Evolutionary conservation across 2,797 vertebrate genomes (phyloP).

Genomic region (Nannoperca australis): DNA sequence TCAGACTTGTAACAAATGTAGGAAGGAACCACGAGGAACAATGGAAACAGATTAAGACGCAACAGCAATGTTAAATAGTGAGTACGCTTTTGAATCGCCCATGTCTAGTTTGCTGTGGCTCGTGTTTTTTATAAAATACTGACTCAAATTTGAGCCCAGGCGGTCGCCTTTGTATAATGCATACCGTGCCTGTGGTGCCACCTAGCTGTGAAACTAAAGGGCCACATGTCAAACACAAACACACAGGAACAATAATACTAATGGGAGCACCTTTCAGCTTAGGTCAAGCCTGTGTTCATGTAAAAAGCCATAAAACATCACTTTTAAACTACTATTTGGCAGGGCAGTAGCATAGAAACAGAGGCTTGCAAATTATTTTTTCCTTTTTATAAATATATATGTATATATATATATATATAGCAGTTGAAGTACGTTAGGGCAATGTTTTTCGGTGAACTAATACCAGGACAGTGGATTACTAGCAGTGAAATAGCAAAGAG

Average conservation of each 20-base stretch:
- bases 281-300: constrained; percentile 8
- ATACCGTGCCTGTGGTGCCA: constrained; percentile 46
- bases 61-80: constrained; percentile 22
- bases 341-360: constrained; percentile 61
- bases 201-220: constrained; percentile 48
- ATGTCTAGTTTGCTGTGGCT: constrained; percentile 25
- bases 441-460: constrained; percentile 55
- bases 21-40: constrained; percentile 29
- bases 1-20: constrained; percentile 42
- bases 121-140: constrained; percentile 55
- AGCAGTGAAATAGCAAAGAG: constrained; percentile 51
- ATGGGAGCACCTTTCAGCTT: constrained; percentile 10
- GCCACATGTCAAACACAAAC: constrained; percentile 37
- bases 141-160: constrained; percentile 41
- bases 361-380: constrained; percentile 24
- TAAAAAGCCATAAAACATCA: constrained; percentile 39
- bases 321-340: constrained; percentile 49
- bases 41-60: constrained; percentile 15
- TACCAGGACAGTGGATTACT: constrained; percentile 51
- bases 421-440: constrained; percentile 17
- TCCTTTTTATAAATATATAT: constrained; percentile 8
- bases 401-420: constrained; percentile 29
- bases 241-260: constrained; percentile 33
- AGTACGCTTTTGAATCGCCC: constrained; percentile 31
- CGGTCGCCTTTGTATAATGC: not conserved